Evolutionary conservation across 2,888 invertebrate genomes (phyloP), one percentile per base, ranked within the genome.

Genomic region (Ptychoptera contaminata): DNA sequence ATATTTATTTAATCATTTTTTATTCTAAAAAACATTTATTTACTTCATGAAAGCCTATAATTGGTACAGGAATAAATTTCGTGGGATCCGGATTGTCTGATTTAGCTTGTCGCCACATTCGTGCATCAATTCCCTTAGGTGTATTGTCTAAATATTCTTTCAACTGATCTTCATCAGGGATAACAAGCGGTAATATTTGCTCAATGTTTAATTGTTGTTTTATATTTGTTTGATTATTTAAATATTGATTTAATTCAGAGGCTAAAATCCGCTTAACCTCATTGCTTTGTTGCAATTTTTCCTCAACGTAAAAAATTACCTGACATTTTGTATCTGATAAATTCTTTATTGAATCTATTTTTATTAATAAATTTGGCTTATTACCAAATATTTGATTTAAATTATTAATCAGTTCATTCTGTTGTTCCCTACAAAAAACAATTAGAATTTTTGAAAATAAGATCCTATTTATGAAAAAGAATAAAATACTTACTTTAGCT

Each of bases 21-120:
- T 10, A 23, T 37, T 37, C 34, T 34, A 10, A 42, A 23, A 34
- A 32, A 16, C 16, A 23, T 23, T 23, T 5, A 23, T 14, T 10
- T 40, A 75, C 67, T 62, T 83, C 82, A 32, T 74, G 70, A 59
- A 96, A 94, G 1, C 97, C 97, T 51, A 93, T 78, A 63, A 97
- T 83, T 0, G 94, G 91, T 10, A 92, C 86, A 0, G 97, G 97
- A 57, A 98, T 82, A 55, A 91, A 84, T 55, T 80, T 79, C 32
- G 76, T 77, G 1, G 88, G 78, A 63, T 96, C 87, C 0, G 97
- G 98, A 69, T 98, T 98, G 58, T 96, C 94, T 29, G 82, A 69
- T 57, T 92, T 91, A 0, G 96, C 96, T 63, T 97, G 94, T 56
- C 86, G 82, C 98, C 98, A 98, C 55, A 96, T 71, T 48, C 90